Evolutionary conservation across 2,113 vertebrate genomes (phyloP).

Genomic region (Mixornis gularis): DNA sequence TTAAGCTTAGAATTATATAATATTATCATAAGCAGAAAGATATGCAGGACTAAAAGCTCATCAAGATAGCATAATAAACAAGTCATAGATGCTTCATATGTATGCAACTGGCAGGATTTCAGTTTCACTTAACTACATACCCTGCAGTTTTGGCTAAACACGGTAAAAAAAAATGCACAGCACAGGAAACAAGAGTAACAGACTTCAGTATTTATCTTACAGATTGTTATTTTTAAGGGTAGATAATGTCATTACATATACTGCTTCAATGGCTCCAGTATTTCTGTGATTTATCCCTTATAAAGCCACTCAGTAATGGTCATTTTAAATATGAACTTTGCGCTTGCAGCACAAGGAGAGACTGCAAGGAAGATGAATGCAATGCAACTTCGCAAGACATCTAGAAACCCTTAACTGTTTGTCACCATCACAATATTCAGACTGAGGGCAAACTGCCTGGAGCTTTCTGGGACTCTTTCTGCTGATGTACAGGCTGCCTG

Average conservation of each 20-base stretch:
- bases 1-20: neutral
- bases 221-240: neutral
- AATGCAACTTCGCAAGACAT: neutral
- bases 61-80: neutral
- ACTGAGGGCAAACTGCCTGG: neutral
- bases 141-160: neutral
- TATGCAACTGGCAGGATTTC: neutral
- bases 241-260: neutral
- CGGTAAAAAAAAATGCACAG: neutral
- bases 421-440: neutral
- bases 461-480: neutral
- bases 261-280: neutral
- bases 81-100: neutral
- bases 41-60: neutral
- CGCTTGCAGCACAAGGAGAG: neutral
- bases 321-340: neutral
- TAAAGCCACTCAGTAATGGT: neutral
- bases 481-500: neutral
- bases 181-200: neutral
- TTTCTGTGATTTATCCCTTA: neutral
- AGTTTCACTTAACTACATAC: neutral
- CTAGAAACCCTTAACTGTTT: neutral
- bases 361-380: neutral
- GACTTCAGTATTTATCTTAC: neutral
- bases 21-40: neutral